Base-by-base conservation (phyloP, 2,113 vertebrate species). In the Polyodon spathula region DNA sequence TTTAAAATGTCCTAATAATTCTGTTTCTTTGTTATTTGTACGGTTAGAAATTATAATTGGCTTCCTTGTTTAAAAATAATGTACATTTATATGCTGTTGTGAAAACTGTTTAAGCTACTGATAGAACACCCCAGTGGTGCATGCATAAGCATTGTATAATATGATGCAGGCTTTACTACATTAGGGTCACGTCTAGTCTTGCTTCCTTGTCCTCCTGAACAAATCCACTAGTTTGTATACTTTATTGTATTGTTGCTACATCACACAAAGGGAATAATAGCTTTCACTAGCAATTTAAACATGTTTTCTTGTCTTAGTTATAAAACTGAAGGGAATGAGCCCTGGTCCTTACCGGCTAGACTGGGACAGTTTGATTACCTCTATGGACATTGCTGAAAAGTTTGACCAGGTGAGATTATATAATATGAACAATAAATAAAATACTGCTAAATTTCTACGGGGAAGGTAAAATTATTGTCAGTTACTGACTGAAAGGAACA, bases 281-380 rank as follows among this genome's bases (percentile, higher is more conserved):
- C n/a, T 46, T 44, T 42, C 11, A 42, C 15, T 61, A 8, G 37
- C 10, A 12, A 56, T 54, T 70, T 56, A 59, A 58, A 66, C 48
- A 54, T 61, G 52, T 6, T 8, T 75, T 4, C 0, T 68, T 73
- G 68, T 59, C 78, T 8, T 72, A 93, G 90, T 11, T 93, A 91
- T 73, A 93, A 93, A 82, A 78, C 82, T 50, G 71, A 93, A 78
- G 91, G 91, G n/a, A n/a, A n/a, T 92, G 67, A 78, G 88, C 0
- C 91, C 89, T 37, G 91, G 91, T 43, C 87, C 89, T 16, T 84
- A 81, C 37, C 80, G 91, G 9, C 66, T 92, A 48, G 58, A 85
- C 16, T 93, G 89, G 91, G 89, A 92, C 70, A 89, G 81, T 54
- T 71, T 92, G 43, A 89, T 93, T 84, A 92, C 88, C n/a, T 76